phyloP scores from a whole-genome alignment of 2,113 vertebrate genomes.

The Triplophysa siluroides region DNA sequence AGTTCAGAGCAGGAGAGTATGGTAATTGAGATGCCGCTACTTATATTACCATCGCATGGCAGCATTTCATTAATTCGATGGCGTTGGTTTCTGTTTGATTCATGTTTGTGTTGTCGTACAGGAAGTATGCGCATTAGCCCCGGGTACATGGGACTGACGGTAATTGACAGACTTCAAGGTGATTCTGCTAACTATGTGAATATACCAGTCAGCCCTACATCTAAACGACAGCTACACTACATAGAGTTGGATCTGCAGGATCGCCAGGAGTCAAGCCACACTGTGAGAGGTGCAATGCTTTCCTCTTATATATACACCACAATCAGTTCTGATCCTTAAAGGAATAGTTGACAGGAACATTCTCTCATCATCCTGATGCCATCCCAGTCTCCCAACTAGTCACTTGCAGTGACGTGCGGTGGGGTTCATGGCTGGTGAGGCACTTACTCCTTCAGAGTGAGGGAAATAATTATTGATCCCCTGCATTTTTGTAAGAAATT shows the following conservation, averaged over 20 bases:
- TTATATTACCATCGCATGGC: neutral
- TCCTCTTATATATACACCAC: neutral
- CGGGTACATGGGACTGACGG: neutral
- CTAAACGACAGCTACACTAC: conserved; percentile 80
- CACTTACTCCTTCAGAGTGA: no score
- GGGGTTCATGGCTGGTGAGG: no score
- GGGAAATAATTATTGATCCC: no score
- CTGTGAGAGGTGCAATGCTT: conserved; percentile 74
- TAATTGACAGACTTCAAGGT: conserved; percentile 46
- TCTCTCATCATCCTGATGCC: neutral
- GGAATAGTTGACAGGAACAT: neutral
- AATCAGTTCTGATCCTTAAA: no score
- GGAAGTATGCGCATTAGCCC: conserved; percentile 21
- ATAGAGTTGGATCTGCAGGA: conserved; percentile 82
- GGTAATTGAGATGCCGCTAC: conserved; percentile 59
- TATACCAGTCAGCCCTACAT: conserved; percentile 80
- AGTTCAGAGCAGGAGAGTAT: conserved; percentile 60
- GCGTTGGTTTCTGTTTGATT: neutral
- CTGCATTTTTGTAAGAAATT: no score
- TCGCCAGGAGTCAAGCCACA: conserved; percentile 44
- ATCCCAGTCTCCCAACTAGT: no score
- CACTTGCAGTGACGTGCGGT: no score
- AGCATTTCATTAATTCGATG: neutral
- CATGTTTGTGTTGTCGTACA: conserved; percentile 9
- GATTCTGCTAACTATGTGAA: conserved; percentile 79